A percentile compares a stretch with the other conserved stretches of the same genome.
These are phyloP conservation scores for Prenolepis imparis DNA, from an alignment of 2,888 invertebrate species.

Conservation along the genomic window DNA sequence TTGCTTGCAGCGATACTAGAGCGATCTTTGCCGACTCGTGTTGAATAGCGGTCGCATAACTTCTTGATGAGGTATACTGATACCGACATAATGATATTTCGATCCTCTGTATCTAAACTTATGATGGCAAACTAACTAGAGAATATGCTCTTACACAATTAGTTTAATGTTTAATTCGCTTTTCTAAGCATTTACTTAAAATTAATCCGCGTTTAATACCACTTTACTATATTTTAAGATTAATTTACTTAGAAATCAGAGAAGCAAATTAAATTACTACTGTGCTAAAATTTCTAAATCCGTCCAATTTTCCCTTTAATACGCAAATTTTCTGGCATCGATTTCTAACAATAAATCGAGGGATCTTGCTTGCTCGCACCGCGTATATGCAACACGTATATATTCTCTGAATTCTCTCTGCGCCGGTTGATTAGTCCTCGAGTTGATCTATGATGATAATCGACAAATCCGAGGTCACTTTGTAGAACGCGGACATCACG, in stretches of 20 bases:
- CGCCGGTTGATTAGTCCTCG: slow-evolving; percentile 52
- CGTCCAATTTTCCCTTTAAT: not conserved
- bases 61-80: slow-evolving; percentile 46
- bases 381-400: slow-evolving; percentile 29
- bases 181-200: not conserved
- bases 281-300: not conserved
- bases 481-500: slow-evolving; percentile 41
- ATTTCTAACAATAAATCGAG: slow-evolving; percentile 15
- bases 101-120: not conserved
- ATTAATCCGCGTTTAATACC: not conserved
- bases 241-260: not conserved
- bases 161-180: not conserved
- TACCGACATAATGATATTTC: slow-evolving; percentile 43
- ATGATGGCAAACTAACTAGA: not conserved
- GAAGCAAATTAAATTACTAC: not conserved
- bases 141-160: not conserved
- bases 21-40: slow-evolving; percentile 33
- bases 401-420: slow-evolving; percentile 11
- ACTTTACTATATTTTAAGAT: not conserved
- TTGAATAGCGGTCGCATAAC: slow-evolving; percentile 46
- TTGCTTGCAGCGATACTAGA: slow-evolving; percentile 37
- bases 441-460: slow-evolving; percentile 56
- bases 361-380: not conserved
- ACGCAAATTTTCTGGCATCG: not conserved
- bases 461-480: slow-evolving; percentile 58